These are phyloP conservation scores for Aquatica leii DNA, from an alignment of 2,888 invertebrate species.

Conservation along the genomic window DNA sequence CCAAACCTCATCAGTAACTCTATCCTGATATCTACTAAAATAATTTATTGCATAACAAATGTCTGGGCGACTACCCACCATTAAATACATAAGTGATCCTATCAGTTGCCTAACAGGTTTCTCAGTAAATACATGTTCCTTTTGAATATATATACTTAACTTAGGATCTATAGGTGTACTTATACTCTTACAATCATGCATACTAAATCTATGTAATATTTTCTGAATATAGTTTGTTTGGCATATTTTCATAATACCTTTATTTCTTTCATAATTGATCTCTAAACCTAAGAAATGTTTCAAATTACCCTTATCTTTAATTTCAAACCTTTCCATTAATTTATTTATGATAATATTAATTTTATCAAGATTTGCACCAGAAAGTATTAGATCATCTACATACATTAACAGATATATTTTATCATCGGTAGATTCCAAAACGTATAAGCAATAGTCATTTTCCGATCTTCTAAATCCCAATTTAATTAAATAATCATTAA, in stretches of 20 bases:
- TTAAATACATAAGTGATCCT: background rate
- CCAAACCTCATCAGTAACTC: background rate
- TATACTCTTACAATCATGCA: background rate
- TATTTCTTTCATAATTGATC: background rate
- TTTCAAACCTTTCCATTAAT: too few species aligned
- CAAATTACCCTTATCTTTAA: background rate
- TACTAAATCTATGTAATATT: background rate
- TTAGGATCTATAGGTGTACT: background rate
- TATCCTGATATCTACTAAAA: background rate
- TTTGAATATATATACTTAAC: background rate
- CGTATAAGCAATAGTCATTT: background rate
- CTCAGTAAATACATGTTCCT: background rate
- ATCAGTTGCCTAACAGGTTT: background rate
- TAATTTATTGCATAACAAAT: background rate
- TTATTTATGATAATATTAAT: background rate
- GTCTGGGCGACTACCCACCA: background rate
- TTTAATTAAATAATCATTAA: background rate
- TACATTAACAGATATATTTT: too few species aligned
- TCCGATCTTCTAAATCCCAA: too few species aligned
- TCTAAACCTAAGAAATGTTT: background rate
- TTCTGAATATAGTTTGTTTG: background rate
- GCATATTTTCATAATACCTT: background rate
- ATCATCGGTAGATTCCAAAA: background rate
- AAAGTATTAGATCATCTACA: background rate
- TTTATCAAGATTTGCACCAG: background rate